phyloP scores from a whole-genome alignment of 2,113 vertebrate genomes.

The Ophiodon elongatus region DNA sequence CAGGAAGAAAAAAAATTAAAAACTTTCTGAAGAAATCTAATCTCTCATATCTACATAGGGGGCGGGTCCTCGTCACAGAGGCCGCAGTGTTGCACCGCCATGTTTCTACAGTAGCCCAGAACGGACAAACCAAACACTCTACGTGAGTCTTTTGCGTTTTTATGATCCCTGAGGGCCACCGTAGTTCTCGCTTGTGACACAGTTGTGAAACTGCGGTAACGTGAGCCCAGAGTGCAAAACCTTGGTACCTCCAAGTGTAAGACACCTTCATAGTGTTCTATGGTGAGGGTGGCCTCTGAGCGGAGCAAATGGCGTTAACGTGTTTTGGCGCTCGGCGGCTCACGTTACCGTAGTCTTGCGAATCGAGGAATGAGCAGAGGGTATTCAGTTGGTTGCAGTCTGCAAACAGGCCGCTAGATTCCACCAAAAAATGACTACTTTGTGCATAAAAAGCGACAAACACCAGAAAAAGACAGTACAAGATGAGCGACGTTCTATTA shows the following conservation, averaged over 20 bases:
- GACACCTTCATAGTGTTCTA: background rate
- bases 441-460: constrained; percentile 1
- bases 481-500: background rate
- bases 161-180: background rate
- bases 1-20: background rate
- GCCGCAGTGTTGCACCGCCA: no score
- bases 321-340: no score
- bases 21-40: background rate
- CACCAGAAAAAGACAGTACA: background rate
- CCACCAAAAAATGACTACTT: background rate
- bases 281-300: no score
- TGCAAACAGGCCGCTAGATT: background rate
- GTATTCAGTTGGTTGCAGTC: background rate
- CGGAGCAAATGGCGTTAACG: no score
- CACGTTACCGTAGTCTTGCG: no score
- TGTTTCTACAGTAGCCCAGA: background rate
- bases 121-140: background rate
- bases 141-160: background rate
- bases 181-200: background rate
- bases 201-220: background rate
- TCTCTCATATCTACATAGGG: background rate
- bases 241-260: background rate
- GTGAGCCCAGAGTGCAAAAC: background rate
- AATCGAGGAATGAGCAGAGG: background rate
- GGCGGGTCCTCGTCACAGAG: background rate